phyloP scores from a whole-genome alignment of 2,888 invertebrate species.

The Artemia sinica region DNA sequence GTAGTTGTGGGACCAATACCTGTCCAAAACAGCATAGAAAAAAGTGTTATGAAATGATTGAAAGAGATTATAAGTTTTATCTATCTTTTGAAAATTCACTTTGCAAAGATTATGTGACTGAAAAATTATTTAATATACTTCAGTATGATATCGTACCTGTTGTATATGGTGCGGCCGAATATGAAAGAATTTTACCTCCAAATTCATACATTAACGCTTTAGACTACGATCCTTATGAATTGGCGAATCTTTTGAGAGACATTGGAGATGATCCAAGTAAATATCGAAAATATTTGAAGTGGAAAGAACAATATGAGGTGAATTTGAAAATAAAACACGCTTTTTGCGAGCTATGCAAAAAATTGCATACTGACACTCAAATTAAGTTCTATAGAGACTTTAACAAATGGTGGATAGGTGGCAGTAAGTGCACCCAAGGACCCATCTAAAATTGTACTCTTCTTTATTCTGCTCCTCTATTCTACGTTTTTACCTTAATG shows the following conservation, averaged over 20 bases:
- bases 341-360: conserved; percentile 20
- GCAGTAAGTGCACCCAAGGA: no score
- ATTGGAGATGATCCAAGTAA: conserved; percentile 14
- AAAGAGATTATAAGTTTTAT: conserved; percentile 20
- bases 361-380: conserved; percentile 16
- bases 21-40: background rate
- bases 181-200: conserved; percentile 19
- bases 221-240: conserved; percentile 17
- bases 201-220: conserved; percentile 21
- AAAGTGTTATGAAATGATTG: conserved; percentile 19
- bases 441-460: no score
- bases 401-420: conserved; percentile 3
- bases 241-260: conserved; percentile 18
- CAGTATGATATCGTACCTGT: conserved; percentile 17
- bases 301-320: conserved; percentile 19
- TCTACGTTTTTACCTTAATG: no score
- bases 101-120: conserved; percentile 21
- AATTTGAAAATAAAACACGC: background rate
- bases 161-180: conserved; percentile 20
- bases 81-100: conserved; percentile 22
- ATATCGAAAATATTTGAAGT: conserved; percentile 21
- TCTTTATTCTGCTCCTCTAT: no score
- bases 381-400: background rate
- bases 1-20: conserved; percentile 17
- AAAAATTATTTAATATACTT: conserved; percentile 20